Evolutionary conservation across 1,140 invertebrate species (phyloP).

Genomic region (Pentalonia nigronervosa): DNA sequence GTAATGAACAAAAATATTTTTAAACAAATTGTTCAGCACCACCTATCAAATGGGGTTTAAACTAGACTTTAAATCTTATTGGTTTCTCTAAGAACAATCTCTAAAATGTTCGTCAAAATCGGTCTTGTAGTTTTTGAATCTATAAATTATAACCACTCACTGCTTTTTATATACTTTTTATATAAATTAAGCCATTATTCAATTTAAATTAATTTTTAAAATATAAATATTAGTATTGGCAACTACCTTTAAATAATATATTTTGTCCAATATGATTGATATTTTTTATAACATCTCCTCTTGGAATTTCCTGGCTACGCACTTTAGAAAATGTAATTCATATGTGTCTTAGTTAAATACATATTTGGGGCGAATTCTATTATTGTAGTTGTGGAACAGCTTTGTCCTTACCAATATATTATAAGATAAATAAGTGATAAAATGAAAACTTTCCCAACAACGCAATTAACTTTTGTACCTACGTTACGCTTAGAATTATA

Average conservation of each 20-base stretch:
- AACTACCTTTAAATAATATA: not conserved
- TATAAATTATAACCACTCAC: not conserved
- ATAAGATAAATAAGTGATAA: constrained; percentile 36
- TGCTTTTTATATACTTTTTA: not conserved
- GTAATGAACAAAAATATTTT: too few species aligned
- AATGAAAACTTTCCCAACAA: constrained; percentile 39
- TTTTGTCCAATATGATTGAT: not conserved
- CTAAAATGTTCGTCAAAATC: not conserved
- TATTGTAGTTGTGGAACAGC: not conserved
- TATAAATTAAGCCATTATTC: not conserved
- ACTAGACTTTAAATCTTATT: not conserved
- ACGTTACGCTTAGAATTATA: not conserved
- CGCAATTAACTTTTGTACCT: not conserved
- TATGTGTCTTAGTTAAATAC: not conserved
- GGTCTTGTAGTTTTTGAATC: too few species aligned
- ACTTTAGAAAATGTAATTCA: not conserved
- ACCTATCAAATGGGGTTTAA: too few species aligned
- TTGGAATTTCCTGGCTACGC: not conserved
- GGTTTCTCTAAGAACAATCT: too few species aligned
- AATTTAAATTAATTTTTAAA: not conserved
- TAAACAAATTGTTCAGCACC: too few species aligned
- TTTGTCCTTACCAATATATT: not conserved
- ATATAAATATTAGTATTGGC: not conserved
- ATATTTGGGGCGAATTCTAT: not conserved
- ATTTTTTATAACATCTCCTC: not conserved